A percentile compares a stretch with the other conserved stretches of the same genome.
Evolutionary conservation across 37 sponge, comb jelly and placozoan species (phyloP).

Genomic region (Spongia lamella): DNA sequence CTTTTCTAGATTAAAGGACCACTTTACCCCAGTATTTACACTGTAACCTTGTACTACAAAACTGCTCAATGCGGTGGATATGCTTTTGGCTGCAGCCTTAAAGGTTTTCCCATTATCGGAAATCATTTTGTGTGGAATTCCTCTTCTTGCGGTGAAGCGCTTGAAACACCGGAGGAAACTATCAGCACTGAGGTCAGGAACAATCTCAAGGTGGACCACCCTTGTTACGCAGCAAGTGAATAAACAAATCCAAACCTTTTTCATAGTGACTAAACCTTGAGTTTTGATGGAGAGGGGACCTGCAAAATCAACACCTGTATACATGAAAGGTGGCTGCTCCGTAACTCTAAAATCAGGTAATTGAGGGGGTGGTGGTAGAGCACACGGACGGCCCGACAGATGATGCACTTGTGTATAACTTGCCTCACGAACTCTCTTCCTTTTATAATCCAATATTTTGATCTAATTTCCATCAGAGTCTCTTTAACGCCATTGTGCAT

Average conservation of each 20-base stretch:
- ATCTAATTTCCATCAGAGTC: neutral
- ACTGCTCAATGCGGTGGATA: no score
- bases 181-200: no score
- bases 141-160: neutral
- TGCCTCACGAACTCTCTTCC: neutral
- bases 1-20: neutral
- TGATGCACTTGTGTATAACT: neutral
- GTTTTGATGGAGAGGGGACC: neutral
- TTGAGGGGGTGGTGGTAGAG: neutral
- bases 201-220: neutral
- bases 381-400: neutral
- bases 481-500: neutral
- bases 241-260: neutral
- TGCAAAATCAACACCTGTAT: conserved; percentile 2
- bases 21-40: no score
- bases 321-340: neutral
- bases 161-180: neutral
- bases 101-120: neutral
- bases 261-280: no score
- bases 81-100: neutral
- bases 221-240: neutral
- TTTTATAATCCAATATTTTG: no score
- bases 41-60: no score
- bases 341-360: neutral
- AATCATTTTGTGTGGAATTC: neutral